Evolutionary conservation across 1,140 invertebrate species (phyloP).

Genomic region (Acromyrmex echinatior): DNA sequence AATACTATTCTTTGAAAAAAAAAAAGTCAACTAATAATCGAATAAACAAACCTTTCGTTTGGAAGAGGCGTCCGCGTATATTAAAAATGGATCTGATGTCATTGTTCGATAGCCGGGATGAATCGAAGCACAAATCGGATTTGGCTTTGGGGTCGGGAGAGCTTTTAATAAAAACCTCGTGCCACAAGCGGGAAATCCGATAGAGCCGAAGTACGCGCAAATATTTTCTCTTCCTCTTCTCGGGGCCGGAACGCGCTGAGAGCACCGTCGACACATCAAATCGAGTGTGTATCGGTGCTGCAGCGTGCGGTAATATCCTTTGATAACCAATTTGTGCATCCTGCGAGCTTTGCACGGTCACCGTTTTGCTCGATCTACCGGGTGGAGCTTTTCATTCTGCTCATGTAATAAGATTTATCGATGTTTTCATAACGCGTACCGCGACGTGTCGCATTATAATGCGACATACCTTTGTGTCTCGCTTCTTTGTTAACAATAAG

Average conservation of each 20-base stretch:
- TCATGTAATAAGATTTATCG: conserved; percentile 11
- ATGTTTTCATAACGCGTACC: neutral
- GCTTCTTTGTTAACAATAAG: neutral
- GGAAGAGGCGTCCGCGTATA: conserved; percentile 57
- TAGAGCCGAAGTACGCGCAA: conserved; percentile 82
- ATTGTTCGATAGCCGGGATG: conserved; percentile 68
- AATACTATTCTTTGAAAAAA: neutral
- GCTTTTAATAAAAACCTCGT: conserved; percentile 82
- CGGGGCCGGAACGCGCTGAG: conserved; percentile 70
- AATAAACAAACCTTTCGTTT: conserved; percentile 8
- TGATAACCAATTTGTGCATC: conserved; percentile 85
- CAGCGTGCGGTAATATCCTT: conserved; percentile 83
- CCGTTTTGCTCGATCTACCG: conserved; percentile 74
- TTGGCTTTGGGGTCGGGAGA: conserved; percentile 70
- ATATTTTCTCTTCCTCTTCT: conserved; percentile 82
- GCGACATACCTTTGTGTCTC: neutral
- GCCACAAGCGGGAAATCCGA: conserved; percentile 84
- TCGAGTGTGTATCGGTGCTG: conserved; percentile 83
- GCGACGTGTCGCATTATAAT: neutral
- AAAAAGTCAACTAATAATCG: conserved; percentile 4
- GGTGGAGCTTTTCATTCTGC: conserved; percentile 66
- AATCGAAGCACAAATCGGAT: conserved; percentile 73
- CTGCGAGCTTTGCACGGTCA: conserved; percentile 68
- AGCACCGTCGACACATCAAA: conserved; percentile 82
- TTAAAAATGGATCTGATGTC: conserved; percentile 62